These are phyloP conservation scores for Caenorhabditis becei DNA, from an alignment of 2,888 invertebrate species.

Conservation along the genomic window DNA sequence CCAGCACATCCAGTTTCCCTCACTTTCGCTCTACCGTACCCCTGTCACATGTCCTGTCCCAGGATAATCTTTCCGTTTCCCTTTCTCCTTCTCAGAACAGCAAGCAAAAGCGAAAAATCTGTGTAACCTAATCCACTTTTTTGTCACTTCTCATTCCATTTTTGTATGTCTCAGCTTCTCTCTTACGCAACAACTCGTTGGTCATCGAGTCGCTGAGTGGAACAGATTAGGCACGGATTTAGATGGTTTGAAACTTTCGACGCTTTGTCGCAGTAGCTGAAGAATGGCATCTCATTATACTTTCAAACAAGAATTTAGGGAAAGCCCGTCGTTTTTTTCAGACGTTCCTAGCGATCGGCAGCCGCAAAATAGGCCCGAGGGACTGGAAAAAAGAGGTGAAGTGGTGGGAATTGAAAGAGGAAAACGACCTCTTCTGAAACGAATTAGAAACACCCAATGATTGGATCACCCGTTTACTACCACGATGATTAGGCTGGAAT, in stretches of 20 bases:
- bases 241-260: slow-evolving; percentile 21
- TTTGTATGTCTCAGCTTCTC: neutral
- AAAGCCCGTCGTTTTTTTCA: slow-evolving; percentile 14
- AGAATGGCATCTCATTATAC: slow-evolving; percentile 45
- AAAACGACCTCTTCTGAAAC: neutral
- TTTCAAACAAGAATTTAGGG: slow-evolving; percentile 37
- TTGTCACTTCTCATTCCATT: slow-evolving; percentile 15
- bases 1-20: neutral
- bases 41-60: neutral
- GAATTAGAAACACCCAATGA: neutral
- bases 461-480: no score
- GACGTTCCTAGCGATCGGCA: neutral
- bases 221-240: slow-evolving; percentile 48
- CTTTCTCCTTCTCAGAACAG: neutral
- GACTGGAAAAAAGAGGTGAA: neutral
- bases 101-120: no score
- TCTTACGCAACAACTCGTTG: slow-evolving; percentile 36
- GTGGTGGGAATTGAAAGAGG: neutral
- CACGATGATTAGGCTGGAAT: no score
- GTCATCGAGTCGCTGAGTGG: slow-evolving; percentile 23
- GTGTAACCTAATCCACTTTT: slow-evolving; percentile 28
- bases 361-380: neutral
- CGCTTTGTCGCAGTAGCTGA: neutral
- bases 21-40: neutral
- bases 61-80: neutral